These are phyloP conservation scores for Apteryx owenii DNA, from an alignment of 2,113 vertebrate genomes.

Conservation along the genomic window DNA sequence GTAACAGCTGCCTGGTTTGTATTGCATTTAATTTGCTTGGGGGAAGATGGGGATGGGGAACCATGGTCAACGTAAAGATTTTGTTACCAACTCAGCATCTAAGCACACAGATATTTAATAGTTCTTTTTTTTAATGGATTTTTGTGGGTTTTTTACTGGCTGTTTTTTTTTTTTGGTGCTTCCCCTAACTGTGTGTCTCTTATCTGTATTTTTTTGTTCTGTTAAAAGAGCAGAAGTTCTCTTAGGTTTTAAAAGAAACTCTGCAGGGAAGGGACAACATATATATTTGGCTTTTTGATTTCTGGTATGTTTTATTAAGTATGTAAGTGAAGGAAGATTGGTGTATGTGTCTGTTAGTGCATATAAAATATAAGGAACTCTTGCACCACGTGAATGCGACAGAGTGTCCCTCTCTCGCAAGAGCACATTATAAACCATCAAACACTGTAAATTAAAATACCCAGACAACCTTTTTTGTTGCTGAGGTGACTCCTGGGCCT, in stretches of 20 bases:
- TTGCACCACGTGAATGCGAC: background rate
- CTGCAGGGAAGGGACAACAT: background rate
- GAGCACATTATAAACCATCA: background rate
- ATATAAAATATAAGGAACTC: background rate
- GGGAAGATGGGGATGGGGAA: background rate
- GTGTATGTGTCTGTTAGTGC: background rate
- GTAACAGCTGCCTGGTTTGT: background rate
- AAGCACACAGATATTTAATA: background rate
- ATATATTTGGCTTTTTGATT: background rate
- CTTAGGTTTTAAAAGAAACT: background rate
- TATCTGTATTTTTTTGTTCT: background rate
- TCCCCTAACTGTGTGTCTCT: background rate
- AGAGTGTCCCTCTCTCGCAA: background rate
- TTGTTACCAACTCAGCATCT: background rate
- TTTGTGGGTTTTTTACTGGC: background rate
- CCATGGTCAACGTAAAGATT: rapidly evolving
- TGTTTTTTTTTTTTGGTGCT: background rate
- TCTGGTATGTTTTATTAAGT: background rate
- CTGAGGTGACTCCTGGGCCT: background rate
- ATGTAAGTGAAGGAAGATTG: background rate
- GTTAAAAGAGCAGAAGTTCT: background rate
- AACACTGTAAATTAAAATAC: background rate
- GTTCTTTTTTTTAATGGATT: background rate
- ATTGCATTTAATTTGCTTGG: rapidly evolving
- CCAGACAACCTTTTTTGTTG: background rate